Base-by-base conservation (phyloP, 1,140 invertebrate species). In the Papilio polyxenes region DNA sequence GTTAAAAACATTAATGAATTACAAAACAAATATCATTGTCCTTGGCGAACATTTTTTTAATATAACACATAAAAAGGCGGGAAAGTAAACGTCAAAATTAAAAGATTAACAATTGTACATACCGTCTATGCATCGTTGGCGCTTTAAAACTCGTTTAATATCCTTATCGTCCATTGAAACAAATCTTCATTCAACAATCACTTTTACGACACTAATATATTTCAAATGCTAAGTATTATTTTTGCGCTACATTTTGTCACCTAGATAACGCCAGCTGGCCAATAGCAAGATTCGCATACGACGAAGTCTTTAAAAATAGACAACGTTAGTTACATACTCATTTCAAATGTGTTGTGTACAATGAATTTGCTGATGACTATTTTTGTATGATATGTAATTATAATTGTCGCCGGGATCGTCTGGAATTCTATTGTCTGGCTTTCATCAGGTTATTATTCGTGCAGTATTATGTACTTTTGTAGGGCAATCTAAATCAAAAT, bases 91-190 rank as follows among this genome's bases (percentile, higher is more conserved):
- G 31, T 72, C 23, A 72, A 15, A 72, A 72, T 40, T 15, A 81
- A 75, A 81, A 80, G 15, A n/a, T 65, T 23, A 80, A 40, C 40
- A 44, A 44, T 6, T 7, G 7, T 44, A 81, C 51, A 78, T 88
- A 88, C 86, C 87, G 44, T 84, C 82, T 49, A 87, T 84, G 23
- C 82, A 74, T n/a, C 76, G 77, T 48, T 88, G 86, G 37, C 87
- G 80, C 80, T 76, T 76, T 23, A 88, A 82, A 75, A 82, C 53
- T 9, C 74, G 82, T 72, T 81, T 84, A n/a, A 74, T 62, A 82
- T 49, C 76, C 82, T 48, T 23, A 53, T 76, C 72, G 13, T 44
- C 75, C 75, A 77, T 77, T 77, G 17, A 9, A n/a, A 17, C 48
- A 77, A 31, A 56, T 77, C 49, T 77, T 53, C 75, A 77, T 77